Base-by-base conservation (phyloP, 2,797 vertebrate species). In the Siniperca scherzeri region DNA sequence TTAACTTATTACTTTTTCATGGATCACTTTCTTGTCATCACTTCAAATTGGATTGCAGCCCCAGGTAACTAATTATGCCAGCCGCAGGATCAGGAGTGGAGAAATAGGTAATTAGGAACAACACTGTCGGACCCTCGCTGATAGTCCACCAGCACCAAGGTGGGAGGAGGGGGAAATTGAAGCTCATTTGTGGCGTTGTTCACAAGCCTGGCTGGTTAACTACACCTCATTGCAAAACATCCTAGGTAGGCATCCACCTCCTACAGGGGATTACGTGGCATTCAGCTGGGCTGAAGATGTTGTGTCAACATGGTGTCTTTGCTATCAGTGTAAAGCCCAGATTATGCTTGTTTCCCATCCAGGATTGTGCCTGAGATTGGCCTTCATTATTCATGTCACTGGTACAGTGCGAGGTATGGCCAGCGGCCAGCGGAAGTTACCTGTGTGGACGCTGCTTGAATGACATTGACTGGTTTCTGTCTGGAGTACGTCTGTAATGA, bases 1-100 rank as follows among this genome's bases (percentile, higher is more conserved):
- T 99, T 99, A 99, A 99, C 98, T 99, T 99, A 99, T 99, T 99
- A 99, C 98, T 99, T 99, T 99, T 99, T 99, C 98, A 99, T 99
- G 98, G 98, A 99, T 99, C 98, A 99, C 98, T 99, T 99, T 99
- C 98, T 99, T 99, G 98, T 99, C 98, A 99, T 99, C 98, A 99
- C 98, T 99, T 99, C 97, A 99, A 99, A 99, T 99, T 99, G 98
- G 98, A 99, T 99, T 98, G 98, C 98, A 99, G 98, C 98, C 98
- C 98, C 98, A 99, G 98, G 98, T 99, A 99, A 99, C 98, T 99
- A 99, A 99, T 99, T 99, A 99, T 97, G 97, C 97, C 97, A 97
- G 96, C 98, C 96, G 96, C 97, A 97, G 97, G 98, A 99, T 98
- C 98, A 97, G 97, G 97, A 98, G 97, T 97, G 95, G 96, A 98